phyloP scores from a whole-genome alignment of 92 coral and sea anemone genomes.

The Phenganax subtilis region DNA sequence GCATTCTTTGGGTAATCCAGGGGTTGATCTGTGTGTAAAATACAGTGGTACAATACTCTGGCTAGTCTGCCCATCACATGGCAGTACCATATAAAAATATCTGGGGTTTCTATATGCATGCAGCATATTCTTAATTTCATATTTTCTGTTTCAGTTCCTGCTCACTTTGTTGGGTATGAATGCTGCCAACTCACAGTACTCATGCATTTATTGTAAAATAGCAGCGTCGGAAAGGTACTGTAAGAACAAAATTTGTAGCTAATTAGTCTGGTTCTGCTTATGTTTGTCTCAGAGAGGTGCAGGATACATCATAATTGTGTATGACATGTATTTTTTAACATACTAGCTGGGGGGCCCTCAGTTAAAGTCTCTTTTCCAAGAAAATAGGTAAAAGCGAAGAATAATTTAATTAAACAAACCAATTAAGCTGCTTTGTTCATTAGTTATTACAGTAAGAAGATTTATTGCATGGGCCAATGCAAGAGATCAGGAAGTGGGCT shows the following conservation, averaged over 20 bases:
- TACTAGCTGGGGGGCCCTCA: too few species aligned
- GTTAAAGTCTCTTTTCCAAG: too few species aligned
- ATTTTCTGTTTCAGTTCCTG: conserved; percentile 18
- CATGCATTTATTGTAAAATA: conserved; percentile 33
- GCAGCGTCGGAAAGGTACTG: conserved; percentile 34
- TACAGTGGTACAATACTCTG: background rate
- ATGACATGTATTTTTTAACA: too few species aligned
- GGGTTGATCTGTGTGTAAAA: background rate
- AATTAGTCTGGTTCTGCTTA: background rate
- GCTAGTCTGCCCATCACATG: background rate
- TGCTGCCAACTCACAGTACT: conserved; percentile 32
- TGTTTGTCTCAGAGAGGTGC: background rate
- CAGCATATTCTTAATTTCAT: background rate
- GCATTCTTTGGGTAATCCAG: background rate
- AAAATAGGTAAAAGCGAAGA: too few species aligned
- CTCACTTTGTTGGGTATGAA: conserved; percentile 34
- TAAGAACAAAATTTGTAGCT: background rate
- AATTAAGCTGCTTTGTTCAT: too few species aligned
- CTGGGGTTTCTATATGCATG: background rate
- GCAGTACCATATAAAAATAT: too few species aligned
- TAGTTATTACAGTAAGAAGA: too few species aligned
- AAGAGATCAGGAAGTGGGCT: too few species aligned
- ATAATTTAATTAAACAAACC: background rate
- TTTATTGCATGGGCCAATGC: too few species aligned
- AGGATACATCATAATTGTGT: too few species aligned